Evolutionary conservation across 2,888 invertebrate species (phyloP).

Genomic region (Idaea dimidiata): DNA sequence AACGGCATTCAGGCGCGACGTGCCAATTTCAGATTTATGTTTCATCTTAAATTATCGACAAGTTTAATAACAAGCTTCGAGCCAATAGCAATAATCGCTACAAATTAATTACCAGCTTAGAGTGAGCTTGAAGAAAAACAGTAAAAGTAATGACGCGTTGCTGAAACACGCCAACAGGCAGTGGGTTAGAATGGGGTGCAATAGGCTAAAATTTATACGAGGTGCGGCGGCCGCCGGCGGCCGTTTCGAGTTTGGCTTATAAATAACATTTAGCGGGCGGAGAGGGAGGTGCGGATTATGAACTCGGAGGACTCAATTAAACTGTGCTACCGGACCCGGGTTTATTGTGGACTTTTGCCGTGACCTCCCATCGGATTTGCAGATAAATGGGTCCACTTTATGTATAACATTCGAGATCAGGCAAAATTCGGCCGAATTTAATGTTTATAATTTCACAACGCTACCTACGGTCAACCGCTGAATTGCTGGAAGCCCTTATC

Average conservation of each 20-base stretch:
- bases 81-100: constrained; percentile 69
- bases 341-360: constrained; percentile 75
- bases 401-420: constrained; percentile 51
- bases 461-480: constrained; percentile 21
- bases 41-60: constrained; percentile 77
- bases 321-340: constrained; percentile 74
- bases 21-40: constrained; percentile 72
- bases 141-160: constrained; percentile 56
- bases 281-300: constrained; percentile 71
- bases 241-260: constrained; percentile 66
- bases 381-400: constrained; percentile 74
- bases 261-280: constrained; percentile 77
- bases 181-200: constrained; percentile 46
- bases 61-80: constrained; percentile 74
- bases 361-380: constrained; percentile 74
- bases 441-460: constrained; percentile 52
- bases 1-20: constrained; percentile 67
- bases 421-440: constrained; percentile 49
- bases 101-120: constrained; percentile 69
- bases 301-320: constrained; percentile 80
- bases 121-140: constrained; percentile 64
- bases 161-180: constrained; percentile 37
- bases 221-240: constrained; percentile 38
- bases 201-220: constrained; percentile 63
- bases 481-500: constrained; percentile 5